Evolutionary conservation across 2,113 vertebrate genomes (phyloP), one percentile per base, ranked within the genome.

Genomic region (Mustelus asterias): DNA sequence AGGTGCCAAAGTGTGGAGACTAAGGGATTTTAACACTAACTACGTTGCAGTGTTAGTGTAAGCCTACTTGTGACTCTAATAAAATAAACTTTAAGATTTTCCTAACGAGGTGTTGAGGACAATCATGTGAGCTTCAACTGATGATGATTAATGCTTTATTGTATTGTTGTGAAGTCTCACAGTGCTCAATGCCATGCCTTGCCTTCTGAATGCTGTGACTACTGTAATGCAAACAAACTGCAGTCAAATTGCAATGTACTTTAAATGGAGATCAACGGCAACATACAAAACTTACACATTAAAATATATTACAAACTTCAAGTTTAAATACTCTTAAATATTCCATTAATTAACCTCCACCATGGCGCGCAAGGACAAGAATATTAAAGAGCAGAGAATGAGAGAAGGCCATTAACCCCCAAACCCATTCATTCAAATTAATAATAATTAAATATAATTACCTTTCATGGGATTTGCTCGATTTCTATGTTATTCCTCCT

Each of bases 301-400:
- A 14, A 92, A 63, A 33, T 29, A 9, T 24, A 33, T 89, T 8
- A 72, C 20, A 83, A 83, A 33, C 3, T 83, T 83, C 37, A 16
- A 37, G 65, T 92, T 37, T 65, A 92, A 92, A 20, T 92, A 92
- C 37, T 92, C 60, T 29, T 65, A 92, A 92, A 65, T 92, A 65
- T 37, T 92, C 33, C 13, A n/a, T 60, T 60, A 90, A 60, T 60
- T 90, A 90, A 90, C 54, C 88, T 33, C 26, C 13, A 86, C 48
- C 41, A 24, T 86, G 83, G 48, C 60, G 37, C 2, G 60, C 89
- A 92, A 92, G 33, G 63, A 37, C 14, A 37, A 20, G 60, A 92
- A 92, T 92, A 65, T 65, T 65, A 83, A 83, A 83, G 16, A 83
- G 37, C 78, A 41, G 78, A 16, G 14, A 41, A 83, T 18, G 16